A percentile compares a stretch with the other conserved stretches of the same genome.
Conservation (phyloP, 2,888 invertebrate genomes). For the Notodonta ziczac region DNA sequence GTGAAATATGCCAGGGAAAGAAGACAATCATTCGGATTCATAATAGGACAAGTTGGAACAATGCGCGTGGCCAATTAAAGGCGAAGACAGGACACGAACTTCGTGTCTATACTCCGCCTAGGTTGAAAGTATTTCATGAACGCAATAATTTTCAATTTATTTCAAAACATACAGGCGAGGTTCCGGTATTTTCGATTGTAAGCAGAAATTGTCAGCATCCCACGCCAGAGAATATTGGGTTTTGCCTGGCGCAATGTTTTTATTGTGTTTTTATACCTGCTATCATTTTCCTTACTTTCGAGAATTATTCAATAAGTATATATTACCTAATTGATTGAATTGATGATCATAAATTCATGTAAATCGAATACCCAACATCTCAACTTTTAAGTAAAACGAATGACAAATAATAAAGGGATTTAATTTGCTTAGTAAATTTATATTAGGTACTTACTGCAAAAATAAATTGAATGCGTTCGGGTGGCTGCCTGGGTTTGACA, state of each 20-base stretch:
- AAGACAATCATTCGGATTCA: conserved; percentile 50
- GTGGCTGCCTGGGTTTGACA: conserved; percentile 36
- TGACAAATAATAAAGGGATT: background rate
- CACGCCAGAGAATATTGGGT: conserved; percentile 46
- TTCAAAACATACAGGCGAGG: conserved; percentile 52
- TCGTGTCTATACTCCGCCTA: conserved; percentile 58
- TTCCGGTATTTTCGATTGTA: conserved; percentile 48
- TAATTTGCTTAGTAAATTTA: background rate
- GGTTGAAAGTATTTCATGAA: conserved; percentile 64
- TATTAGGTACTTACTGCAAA: background rate
- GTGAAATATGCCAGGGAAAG: conserved; percentile 50
- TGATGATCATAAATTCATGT: too few relatives aligned
- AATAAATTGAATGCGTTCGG: conserved; percentile 28
- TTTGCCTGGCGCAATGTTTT: conserved; percentile 41
- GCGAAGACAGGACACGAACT: conserved; percentile 65
- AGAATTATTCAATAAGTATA: too few relatives aligned
- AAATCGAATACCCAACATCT: too few relatives aligned
- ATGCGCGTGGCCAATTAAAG: conserved; percentile 71
- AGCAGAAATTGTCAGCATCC: conserved; percentile 53
- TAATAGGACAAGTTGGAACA: conserved; percentile 60
- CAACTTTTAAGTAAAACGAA: too few relatives aligned
- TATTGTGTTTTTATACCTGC: conserved; percentile 30
- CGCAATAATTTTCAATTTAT: conserved; percentile 70
- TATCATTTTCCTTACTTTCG: too few relatives aligned
- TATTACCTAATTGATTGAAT: too few relatives aligned